Conservation (phyloP, 2,888 invertebrate species). For the Chloroclysta siterata region DNA sequence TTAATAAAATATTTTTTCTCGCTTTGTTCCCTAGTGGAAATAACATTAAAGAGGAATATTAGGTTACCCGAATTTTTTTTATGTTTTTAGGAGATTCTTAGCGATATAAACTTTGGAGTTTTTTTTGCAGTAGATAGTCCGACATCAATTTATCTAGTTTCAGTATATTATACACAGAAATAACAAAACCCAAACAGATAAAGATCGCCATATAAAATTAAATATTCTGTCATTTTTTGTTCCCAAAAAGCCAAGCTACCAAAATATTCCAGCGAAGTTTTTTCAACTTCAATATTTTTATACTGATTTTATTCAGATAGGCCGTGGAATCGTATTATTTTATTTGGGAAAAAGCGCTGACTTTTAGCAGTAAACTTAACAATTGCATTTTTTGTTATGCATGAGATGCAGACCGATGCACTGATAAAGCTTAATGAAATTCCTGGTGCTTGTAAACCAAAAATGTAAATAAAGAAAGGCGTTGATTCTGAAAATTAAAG, state of each 20-base stretch:
- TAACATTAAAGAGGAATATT: no score
- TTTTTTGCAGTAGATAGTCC: not conserved
- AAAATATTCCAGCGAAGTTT: not conserved
- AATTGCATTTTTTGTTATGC: constrained; percentile 15
- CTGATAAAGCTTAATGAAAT: constrained; percentile 9
- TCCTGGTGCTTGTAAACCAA: constrained; percentile 3
- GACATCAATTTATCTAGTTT: not conserved
- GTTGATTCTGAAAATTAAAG: no score
- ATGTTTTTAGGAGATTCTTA: no score
- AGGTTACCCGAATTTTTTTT: no score
- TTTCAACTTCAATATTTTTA: constrained; percentile 13
- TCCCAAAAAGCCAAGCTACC: not conserved
- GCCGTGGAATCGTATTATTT: constrained; percentile 9
- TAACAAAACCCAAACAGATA: not conserved
- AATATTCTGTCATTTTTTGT: not conserved
- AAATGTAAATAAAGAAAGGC: not conserved
- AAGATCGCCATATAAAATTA: constrained; percentile 1
- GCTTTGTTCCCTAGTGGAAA: no score
- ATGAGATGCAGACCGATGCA: constrained; percentile 14
- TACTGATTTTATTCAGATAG: constrained; percentile 9
- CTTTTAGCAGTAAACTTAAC: constrained; percentile 1
- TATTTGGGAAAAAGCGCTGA: not conserved
- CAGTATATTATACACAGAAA: not conserved
- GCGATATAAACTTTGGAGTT: not conserved
- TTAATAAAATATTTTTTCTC: no score